Percentiles rank a stretch among this genome's conserved stretches.
phyloP scores from a whole-genome alignment of 2,888 invertebrate species.

The Clivina fossor region DNA sequence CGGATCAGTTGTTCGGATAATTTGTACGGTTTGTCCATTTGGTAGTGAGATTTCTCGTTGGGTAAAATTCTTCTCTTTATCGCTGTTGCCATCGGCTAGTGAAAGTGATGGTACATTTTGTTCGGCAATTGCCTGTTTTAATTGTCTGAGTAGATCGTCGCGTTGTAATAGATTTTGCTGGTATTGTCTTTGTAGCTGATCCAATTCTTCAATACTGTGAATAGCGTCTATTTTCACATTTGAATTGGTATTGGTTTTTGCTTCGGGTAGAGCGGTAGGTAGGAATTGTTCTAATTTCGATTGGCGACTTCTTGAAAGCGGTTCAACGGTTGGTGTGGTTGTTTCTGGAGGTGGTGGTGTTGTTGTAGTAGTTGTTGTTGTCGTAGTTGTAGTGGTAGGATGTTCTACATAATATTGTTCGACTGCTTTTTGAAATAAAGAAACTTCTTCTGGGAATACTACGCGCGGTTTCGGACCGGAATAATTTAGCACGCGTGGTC shows the following conservation, averaged over 20 bases:
- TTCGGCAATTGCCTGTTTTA: constrained; percentile 72
- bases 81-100: too few relatives aligned
- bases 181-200: constrained; percentile 50
- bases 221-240: too few relatives aligned
- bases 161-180: constrained; percentile 62
- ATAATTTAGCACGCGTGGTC: constrained; percentile 45
- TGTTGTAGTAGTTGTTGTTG: constrained; percentile 66
- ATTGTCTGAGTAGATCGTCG: constrained; percentile 72
- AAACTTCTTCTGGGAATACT: constrained; percentile 64
- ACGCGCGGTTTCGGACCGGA: constrained; percentile 52
- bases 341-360: constrained; percentile 52
- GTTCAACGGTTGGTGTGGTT: constrained; percentile 55
- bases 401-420: constrained; percentile 68
- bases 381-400: constrained; percentile 69
- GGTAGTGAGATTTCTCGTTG: constrained; percentile 73
- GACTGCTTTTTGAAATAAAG: constrained; percentile 66
- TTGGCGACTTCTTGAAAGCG: too few relatives aligned
- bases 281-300: constrained; percentile 42
- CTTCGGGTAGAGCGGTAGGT: constrained; percentile 27
- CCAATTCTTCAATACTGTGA: constrained; percentile 50
- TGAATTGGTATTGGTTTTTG: constrained; percentile 36
- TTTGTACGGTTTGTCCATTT: constrained; percentile 76
- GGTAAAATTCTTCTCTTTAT: constrained; percentile 70
- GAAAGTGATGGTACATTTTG: too few relatives aligned
- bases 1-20: constrained; percentile 70